Evolutionary conservation across 2,888 invertebrate species (phyloP).

Genomic region (Adela reaumurella): DNA sequence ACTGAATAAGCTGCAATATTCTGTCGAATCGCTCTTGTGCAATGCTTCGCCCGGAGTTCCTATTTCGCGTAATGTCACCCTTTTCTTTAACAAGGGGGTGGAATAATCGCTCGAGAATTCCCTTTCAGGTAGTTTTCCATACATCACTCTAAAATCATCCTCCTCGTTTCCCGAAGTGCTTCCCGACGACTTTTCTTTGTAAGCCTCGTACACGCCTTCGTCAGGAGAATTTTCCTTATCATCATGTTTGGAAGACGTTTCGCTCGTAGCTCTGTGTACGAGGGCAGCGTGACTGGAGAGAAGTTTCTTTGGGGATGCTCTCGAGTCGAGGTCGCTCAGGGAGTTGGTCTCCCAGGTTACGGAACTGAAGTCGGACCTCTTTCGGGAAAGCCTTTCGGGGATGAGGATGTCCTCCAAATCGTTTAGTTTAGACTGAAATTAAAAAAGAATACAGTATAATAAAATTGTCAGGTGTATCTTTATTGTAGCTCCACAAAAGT

Average conservation of each 20-base stretch:
- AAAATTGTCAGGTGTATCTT: too few relatives aligned
- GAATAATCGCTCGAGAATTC: conserved; percentile 39
- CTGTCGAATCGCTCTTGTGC: conserved; percentile 46
- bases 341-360: conserved; percentile 30
- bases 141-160: background rate
- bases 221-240: conserved; percentile 21
- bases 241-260: conserved; percentile 27
- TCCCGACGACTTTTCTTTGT: background rate
- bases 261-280: conserved; percentile 21
- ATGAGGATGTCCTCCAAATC: conserved; percentile 39
- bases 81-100: conserved; percentile 35
- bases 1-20: conserved; percentile 46
- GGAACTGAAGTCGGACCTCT: conserved; percentile 27
- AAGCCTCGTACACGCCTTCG: background rate
- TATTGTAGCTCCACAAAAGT: too few relatives aligned
- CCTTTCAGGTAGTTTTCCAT: conserved; percentile 20
- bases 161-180: background rate
- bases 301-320: conserved; percentile 16
- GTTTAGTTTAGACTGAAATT: conserved; percentile 31
- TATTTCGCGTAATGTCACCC: conserved; percentile 30
- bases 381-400: conserved; percentile 28
- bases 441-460: too few relatives aligned
- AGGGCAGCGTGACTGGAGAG: conserved; percentile 26
- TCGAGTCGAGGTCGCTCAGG: conserved; percentile 31
- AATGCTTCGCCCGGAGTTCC: conserved; percentile 29